Percentiles rank a stretch among this genome's conserved stretches.
These are phyloP conservation scores for Rhynchotus rufescens DNA, from an alignment of 2,797 vertebrate species.

Conservation along the genomic window DNA sequence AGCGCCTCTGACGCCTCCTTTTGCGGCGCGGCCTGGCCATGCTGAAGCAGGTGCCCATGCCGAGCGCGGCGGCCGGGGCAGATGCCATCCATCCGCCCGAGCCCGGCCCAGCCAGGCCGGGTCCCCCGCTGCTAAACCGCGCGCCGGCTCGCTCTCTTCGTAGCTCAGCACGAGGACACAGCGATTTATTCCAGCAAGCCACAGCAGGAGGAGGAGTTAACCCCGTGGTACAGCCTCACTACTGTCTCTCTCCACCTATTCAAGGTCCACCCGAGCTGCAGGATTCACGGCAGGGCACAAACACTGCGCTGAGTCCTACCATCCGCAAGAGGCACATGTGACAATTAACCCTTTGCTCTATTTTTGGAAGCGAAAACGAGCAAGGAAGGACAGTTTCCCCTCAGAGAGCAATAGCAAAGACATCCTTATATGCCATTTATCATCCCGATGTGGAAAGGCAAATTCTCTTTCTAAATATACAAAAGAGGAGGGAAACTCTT, in stretches of 20 bases:
- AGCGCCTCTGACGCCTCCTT: slow-evolving; percentile 86
- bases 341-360: slow-evolving; percentile 24
- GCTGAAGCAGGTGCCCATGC: slow-evolving; percentile 79
- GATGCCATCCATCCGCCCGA: slow-evolving; percentile 75
- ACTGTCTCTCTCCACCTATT: not conserved
- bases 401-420: not conserved
- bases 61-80: slow-evolving; percentile 50
- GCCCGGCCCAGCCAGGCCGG: not conserved
- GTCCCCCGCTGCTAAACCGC: slow-evolving; percentile 39
- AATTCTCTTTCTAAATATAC: not conserved
- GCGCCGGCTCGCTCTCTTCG: slow-evolving; percentile 25
- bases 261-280: not conserved
- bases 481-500: not conserved
- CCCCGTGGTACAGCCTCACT: not conserved
- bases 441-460: not conserved
- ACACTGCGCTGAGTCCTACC: not conserved
- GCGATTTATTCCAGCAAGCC: not conserved
- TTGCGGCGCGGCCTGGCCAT: slow-evolving; percentile 77
- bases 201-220: not conserved
- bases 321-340: slow-evolving; percentile 13
- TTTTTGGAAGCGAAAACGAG: not conserved
- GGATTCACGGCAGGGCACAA: not conserved
- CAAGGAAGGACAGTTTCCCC: not conserved
- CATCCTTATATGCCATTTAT: not conserved
- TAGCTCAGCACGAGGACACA: not conserved